Percentiles rank a stretch among this genome's conserved stretches.
Conservation (phyloP, 2,888 invertebrate genomes). For the Campoletis raptor region DNA sequence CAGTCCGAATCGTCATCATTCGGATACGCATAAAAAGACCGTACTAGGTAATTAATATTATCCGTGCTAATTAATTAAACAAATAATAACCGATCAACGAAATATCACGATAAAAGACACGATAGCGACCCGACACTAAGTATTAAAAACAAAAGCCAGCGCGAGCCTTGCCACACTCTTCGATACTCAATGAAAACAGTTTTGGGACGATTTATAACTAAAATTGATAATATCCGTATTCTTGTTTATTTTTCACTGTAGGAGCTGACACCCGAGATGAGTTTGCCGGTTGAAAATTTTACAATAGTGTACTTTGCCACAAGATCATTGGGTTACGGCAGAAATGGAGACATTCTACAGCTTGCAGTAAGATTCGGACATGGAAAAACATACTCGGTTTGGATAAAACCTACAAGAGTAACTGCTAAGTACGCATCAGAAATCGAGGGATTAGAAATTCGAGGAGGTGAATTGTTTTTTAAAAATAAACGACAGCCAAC, state of each 20-base stretch:
- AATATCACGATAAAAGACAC: too few relatives aligned
- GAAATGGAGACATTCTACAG: background rate
- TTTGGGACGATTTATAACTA: too few relatives aligned
- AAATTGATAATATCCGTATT: background rate
- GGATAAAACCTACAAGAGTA: background rate
- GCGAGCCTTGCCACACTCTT: too few relatives aligned
- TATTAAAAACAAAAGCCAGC: too few relatives aligned
- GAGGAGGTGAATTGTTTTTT: background rate
- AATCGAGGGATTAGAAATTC: background rate
- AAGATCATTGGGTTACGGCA: background rate
- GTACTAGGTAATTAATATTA: too few relatives aligned
- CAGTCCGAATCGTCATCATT: too few relatives aligned
- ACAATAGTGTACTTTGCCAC: background rate
- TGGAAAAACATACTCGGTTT: background rate
- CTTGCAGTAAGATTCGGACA: background rate
- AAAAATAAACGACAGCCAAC: background rate
- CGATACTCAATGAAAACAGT: too few relatives aligned
- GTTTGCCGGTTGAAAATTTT: background rate
- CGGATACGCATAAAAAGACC: too few relatives aligned
- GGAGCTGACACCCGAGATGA: background rate
- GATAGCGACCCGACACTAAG: too few relatives aligned
- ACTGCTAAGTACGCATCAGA: background rate
- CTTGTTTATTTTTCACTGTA: background rate
- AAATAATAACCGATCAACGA: too few relatives aligned
- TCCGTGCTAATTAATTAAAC: too few relatives aligned